Conservation (phyloP, 2,888 invertebrate genomes). For the Anagyrus pseudococci region DNA sequence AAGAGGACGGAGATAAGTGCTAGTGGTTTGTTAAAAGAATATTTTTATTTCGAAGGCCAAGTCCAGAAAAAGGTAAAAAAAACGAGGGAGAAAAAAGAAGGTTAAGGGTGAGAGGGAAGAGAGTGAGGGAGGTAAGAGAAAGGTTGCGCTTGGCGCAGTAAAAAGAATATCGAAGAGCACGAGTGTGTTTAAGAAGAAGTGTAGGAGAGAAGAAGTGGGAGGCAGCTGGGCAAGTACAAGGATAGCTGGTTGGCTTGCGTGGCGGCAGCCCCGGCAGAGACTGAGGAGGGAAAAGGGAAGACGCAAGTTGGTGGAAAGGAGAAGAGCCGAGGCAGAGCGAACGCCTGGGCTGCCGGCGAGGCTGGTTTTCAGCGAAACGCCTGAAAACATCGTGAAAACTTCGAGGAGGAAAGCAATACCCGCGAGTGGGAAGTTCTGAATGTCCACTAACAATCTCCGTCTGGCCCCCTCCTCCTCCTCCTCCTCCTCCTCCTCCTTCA, state of each 20-base stretch:
- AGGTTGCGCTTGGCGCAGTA: slow-evolving; percentile 1
- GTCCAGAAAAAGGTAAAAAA: not conserved
- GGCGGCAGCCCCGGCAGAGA: too few relatives aligned
- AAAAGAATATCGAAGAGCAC: slow-evolving; percentile 17
- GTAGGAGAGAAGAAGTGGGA: not conserved
- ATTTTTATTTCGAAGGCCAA: too few relatives aligned
- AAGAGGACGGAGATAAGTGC: not conserved
- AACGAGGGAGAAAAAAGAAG: not conserved
- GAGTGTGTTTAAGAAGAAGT: slow-evolving; percentile 25
- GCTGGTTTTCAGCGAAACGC: slow-evolving; percentile 18
- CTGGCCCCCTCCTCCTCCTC: not conserved
- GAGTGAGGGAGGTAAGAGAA: too few relatives aligned
- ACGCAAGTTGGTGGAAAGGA: slow-evolving; percentile 9
- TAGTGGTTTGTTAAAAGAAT: too few relatives aligned
- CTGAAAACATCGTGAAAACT: slow-evolving; percentile 51
- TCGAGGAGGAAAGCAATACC: slow-evolving; percentile 49
- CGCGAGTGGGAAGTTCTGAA: slow-evolving; percentile 57
- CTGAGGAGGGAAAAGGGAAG: slow-evolving; percentile 1
- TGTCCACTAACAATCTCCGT: slow-evolving; percentile 47
- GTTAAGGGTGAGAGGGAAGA: too few relatives aligned
- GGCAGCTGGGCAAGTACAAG: not conserved
- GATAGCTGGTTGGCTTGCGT: too few relatives aligned
- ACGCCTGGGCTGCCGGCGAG: not conserved
- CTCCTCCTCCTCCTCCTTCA: slow-evolving; percentile 1
- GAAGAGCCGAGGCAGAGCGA: slow-evolving; percentile 4